Base-by-base conservation (phyloP, 2,888 invertebrate species). In the Liodrosophila aerea region DNA sequence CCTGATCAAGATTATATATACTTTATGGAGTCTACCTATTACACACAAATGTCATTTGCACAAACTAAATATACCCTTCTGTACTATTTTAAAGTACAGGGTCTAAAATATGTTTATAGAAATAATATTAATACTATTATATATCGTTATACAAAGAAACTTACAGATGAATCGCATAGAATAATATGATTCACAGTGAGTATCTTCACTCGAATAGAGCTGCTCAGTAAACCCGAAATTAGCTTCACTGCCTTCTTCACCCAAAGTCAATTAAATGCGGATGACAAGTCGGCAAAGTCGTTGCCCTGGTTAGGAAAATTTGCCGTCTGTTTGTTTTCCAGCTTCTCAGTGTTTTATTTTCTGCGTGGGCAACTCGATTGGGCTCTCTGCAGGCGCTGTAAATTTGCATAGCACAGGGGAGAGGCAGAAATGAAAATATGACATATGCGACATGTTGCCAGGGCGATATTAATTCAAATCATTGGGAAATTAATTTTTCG, bases 391-490 rank as follows among this genome's bases (percentile, higher is more conserved):
- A 16, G 36, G 29, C 39, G 12, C 12, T 18, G 43, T 16, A 43
- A 47, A 43, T 60, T 60, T 49, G 45, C 61, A 60, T 54, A 37
- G 44, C 40, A 51, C 40, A 12, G 45, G 41, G 5, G 8, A 12
- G 11, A 40, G 11, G 13, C n/a, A 44, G 7, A 31, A 18, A 30
- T 16, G 27, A 9, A 37, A 53, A 44, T 45, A 52, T 63, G 58
- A 69, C 59, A 29, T 47, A 52, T 73, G 44, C 61, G 77, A 66
- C 64, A 64, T 41, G 44, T 64, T 67, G 47, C 34, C 56, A 44
- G 50, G 13, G 34, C 45, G 46, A 50, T 40, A 52, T 77, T 67
- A 60, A 67, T 73, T 73, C 67, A 66, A 76, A 61, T 80, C 80
- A 59, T 46, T 51, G 61, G 57, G 44, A 64, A 83, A 60, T 64